Evolutionary conservation across 2,113 vertebrate genomes (phyloP), one percentile per base, ranked within the genome.

Genomic region (Cygnus atratus): DNA sequence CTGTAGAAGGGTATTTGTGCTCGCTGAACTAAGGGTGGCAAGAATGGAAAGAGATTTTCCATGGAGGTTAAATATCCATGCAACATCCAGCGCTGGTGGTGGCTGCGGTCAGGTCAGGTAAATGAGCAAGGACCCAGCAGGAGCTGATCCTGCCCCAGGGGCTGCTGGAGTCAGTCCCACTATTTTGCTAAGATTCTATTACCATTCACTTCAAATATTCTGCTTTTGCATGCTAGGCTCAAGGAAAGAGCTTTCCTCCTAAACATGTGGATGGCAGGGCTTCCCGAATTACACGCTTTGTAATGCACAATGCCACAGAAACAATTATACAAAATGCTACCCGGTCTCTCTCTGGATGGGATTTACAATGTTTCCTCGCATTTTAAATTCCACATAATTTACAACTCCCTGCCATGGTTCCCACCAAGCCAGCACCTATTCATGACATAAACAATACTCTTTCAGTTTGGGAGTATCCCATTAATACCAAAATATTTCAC

Each of bases 41-140:
- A 22, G 50, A 68, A 59, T 2, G 2, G 54, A 24, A 63, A 21
- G 37, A 55, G 20, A 13, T 7, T 59, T 50, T 31, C 37, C 1
- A 0, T 0, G 0, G 35, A 3, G 2, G 75, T 29, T 14, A 4
- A 20, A 28, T 1, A n/a, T 46, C n/a, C 5, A 0, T 26, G 11
- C 3, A 17, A 24, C 1, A n/a, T 46, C n/a, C 5, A 0, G 41
- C 1, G 0, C 62, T 2, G 2, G 9, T 3, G 44, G 15, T 15
- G 12, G 10, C 5, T 2, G 6, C 46, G 43, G 15, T 17, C 63
- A 28, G 54, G 54, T 1, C 1, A 63, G n/a, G 54, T 7, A 24
- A 83, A 28, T 20, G 63, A 67, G 15, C 1, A 2, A 28, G 33
- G 48, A 46, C 48, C 8, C 43, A 17, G 81, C 6, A 0, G 55